A percentile compares a stretch with the other conserved stretches of the same genome.
These are phyloP conservation scores for Drosophila tripunctata DNA, from an alignment of 2,888 invertebrate genomes.

Conservation along the genomic window DNA sequence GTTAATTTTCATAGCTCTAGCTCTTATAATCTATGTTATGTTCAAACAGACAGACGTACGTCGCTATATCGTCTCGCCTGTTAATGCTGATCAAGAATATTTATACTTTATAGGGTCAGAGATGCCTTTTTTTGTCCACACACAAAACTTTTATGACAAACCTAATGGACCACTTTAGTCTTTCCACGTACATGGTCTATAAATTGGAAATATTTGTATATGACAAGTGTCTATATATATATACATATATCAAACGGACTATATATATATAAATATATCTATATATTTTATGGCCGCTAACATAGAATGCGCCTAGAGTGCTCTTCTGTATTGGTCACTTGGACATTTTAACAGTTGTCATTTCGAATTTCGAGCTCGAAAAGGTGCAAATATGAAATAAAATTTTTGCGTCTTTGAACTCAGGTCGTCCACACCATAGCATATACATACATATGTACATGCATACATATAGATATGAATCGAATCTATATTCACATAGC, in stretches of 20 bases:
- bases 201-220: constrained; percentile 74
- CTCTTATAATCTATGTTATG: no score
- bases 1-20: no score
- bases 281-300: constrained; percentile 25
- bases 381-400: constrained; percentile 62
- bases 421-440: constrained; percentile 33
- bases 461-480: not conserved
- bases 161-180: no score
- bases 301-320: constrained; percentile 33
- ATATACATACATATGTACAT: not conserved
- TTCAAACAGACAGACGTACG: no score
- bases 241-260: constrained; percentile 5
- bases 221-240: constrained; percentile 41
- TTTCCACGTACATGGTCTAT: no score
- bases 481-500: constrained; percentile 5
- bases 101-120: no score
- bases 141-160: no score
- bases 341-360: constrained; percentile 67
- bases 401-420: constrained; percentile 36
- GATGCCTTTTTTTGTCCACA: no score
- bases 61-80: no score
- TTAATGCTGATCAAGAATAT: no score
- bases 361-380: constrained; percentile 72
- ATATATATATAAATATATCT: constrained; percentile 7
- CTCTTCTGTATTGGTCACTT: constrained; percentile 30